Evolutionary conservation across 2,888 invertebrate genomes (phyloP), one percentile per base, ranked within the genome.

Genomic region (Stegophylla sp.): DNA sequence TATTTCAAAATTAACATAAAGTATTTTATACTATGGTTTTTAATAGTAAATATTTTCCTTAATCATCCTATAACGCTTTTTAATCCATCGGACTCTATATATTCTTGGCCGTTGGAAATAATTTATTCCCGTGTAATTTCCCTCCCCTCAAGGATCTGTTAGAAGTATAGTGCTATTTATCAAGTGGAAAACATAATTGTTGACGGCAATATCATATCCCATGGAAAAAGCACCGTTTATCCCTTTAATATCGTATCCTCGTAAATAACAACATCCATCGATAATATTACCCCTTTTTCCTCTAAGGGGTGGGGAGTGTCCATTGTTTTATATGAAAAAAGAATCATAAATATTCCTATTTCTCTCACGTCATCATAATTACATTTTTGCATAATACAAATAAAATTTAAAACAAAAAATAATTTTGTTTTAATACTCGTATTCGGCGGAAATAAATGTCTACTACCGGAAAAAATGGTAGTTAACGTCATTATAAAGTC

Each of bases 181-280:
- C 61, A 71, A 71, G 69, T 61, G 48, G 43, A 61, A 56, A 79
- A 67, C 69, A 43, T 79, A 79, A 79, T 79, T 63, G 61, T 61
- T 71, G 69, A 71, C 61, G 61, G 48, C 45, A 67, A 26, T 77
- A 69, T 77, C 77, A 77, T 13, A 76, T 43, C 41, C 56, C 28
- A 69, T 77, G 43, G 43, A 51, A 79, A 79, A 51, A 26, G 64
- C 64, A 53, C n/a, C 61, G 45, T 69, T 59, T 77, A 59, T 77
- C 63, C 71, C 17, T 79, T 71, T 79, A 71, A 79, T 71, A 71
- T 79, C 41, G 23, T 48, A 56, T 48, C 56, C 61, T 79, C 71
- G 71, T 79, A 61, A 77, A 77, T 77, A 71, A 79, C 26, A 48
- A 71, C 15, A 51, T 69, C 61, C 51, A 61, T 79, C 79, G 79